Percentiles rank a stretch among this genome's conserved stretches.
Evolutionary conservation across 2,888 invertebrate genomes (phyloP).

Genomic region (Spodoptera picta): DNA sequence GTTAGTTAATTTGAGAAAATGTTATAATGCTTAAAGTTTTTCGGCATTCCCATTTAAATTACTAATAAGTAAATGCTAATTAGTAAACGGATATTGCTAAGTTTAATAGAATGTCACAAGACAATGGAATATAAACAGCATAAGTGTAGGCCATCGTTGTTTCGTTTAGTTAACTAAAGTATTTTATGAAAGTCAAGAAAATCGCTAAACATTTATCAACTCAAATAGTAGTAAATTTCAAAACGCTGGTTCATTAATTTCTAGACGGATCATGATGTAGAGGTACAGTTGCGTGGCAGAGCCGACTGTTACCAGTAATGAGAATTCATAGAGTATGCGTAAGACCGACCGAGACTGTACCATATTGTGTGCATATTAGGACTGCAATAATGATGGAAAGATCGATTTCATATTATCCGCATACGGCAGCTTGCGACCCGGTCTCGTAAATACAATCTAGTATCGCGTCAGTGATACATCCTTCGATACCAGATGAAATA

Average conservation of each 20-base stretch:
- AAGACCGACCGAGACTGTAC: conserved; percentile 61
- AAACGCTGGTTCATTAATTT: conserved; percentile 43
- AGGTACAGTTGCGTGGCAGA: conserved; percentile 28
- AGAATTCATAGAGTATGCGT: conserved; percentile 48
- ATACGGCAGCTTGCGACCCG: conserved; percentile 70
- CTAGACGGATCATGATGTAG: conserved; percentile 39
- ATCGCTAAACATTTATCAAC: conserved; percentile 15
- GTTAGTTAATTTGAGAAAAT: too few relatives aligned
- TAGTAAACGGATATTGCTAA: too few relatives aligned
- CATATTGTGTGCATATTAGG: conserved; percentile 67
- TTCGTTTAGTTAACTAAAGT: conserved; percentile 8
- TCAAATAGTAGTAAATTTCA: conserved; percentile 29
- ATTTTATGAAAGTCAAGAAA: conserved; percentile 23
- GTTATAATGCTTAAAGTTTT: too few relatives aligned
- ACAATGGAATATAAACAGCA: conserved; percentile 11
- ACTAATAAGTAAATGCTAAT: too few relatives aligned
- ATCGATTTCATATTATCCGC: conserved; percentile 71
- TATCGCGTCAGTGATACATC: conserved; percentile 80
- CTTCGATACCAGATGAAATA: conserved; percentile 82
- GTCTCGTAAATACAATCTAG: conserved; percentile 80
- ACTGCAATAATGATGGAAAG: conserved; percentile 67
- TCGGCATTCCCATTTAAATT: too few relatives aligned
- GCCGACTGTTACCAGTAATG: conserved; percentile 41
- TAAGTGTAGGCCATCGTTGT: conserved; percentile 6
- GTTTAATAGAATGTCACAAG: too few relatives aligned